Evolutionary conservation across 2,888 invertebrate genomes (phyloP).

Genomic region (Molorchus minor): DNA sequence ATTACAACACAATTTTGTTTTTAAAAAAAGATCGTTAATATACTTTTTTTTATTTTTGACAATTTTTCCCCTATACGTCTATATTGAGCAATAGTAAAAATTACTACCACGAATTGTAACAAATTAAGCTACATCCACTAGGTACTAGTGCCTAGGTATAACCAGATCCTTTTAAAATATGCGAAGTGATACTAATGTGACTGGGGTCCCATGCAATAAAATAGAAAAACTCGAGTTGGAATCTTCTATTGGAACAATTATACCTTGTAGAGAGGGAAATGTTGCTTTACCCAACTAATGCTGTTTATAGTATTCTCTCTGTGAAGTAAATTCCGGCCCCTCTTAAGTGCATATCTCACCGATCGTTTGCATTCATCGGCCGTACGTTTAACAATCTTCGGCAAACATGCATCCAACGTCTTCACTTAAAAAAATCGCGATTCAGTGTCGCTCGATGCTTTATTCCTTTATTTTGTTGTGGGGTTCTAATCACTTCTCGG

Average conservation of each 20-base stretch:
- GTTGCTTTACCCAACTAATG: slow-evolving; percentile 22
- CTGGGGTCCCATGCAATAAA: slow-evolving; percentile 9
- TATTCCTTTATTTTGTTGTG: slow-evolving; percentile 17
- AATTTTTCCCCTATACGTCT: too few species aligned
- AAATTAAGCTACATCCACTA: too few species aligned
- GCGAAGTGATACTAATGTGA: slow-evolving; percentile 12
- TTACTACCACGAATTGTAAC: too few species aligned
- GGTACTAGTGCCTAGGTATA: not conserved
- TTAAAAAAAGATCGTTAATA: too few species aligned
- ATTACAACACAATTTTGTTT: too few species aligned
- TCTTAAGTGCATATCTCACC: slow-evolving; percentile 28
- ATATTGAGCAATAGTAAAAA: too few species aligned
- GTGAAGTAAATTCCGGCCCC: slow-evolving; percentile 24
- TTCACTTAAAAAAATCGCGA: slow-evolving; percentile 16
- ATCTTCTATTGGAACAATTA: slow-evolving; percentile 33
- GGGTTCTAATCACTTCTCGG: slow-evolving; percentile 19
- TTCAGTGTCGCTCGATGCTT: slow-evolving; percentile 23
- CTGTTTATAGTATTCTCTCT: slow-evolving; percentile 13
- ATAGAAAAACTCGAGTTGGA: slow-evolving; percentile 17
- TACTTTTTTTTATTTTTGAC: too few species aligned
- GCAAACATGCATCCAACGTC: slow-evolving; percentile 24
- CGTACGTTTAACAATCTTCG: slow-evolving; percentile 20
- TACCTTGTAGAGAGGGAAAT: slow-evolving; percentile 29
- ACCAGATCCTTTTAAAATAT: slow-evolving; percentile 2
- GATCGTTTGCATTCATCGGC: slow-evolving; percentile 25